Evolutionary conservation across 64 coral and sea anemone species (phyloP).

Genomic region (Stichodactyla mertensii): DNA sequence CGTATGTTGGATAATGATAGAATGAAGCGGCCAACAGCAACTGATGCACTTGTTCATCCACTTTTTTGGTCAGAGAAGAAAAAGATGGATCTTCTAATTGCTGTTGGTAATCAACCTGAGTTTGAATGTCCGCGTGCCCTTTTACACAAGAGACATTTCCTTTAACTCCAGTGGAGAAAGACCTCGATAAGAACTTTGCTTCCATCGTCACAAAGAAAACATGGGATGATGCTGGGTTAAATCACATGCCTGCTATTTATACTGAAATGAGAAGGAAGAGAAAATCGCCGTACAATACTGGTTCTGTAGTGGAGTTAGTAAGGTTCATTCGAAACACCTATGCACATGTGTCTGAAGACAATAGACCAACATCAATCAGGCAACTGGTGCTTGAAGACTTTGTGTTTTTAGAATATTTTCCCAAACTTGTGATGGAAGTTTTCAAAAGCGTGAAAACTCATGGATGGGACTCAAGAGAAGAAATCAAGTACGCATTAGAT

Average conservation of each 20-base stretch:
- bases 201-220: background rate
- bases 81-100: conserved; percentile 19
- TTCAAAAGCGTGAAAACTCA: background rate
- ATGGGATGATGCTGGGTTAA: background rate
- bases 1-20: background rate
- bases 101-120: conserved; percentile 26
- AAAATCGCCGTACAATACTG: background rate
- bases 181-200: background rate
- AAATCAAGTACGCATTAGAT: background rate
- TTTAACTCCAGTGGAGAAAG: background rate
- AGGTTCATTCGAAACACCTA: conserved; percentile 25
- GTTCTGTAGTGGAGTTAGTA: conserved; percentile 4
- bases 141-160: background rate
- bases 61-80: conserved; percentile 25
- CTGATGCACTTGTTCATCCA: background rate
- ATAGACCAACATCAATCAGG: background rate
- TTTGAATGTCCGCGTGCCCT: conserved; percentile 2
- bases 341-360: background rate
- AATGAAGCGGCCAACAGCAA: background rate
- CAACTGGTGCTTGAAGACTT: background rate
- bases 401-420: background rate
- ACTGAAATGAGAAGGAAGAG: background rate
- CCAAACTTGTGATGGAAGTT: background rate
- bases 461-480: background rate
- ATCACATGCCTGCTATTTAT: background rate